Conservation (phyloP, 2,113 vertebrate genomes). For the Aplodontia rufa region DNA sequence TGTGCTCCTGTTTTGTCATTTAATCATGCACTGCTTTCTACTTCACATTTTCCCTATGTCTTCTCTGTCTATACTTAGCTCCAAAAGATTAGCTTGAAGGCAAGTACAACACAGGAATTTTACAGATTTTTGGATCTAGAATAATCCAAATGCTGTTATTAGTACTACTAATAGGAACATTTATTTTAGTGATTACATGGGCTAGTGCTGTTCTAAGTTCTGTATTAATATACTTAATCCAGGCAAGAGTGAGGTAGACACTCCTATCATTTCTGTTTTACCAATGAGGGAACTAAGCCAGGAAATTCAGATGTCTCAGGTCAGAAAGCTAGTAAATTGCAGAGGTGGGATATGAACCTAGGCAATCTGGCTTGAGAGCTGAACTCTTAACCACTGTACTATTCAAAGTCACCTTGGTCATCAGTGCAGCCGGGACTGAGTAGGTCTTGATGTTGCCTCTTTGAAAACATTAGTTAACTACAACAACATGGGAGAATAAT, state of each 20-base stretch:
- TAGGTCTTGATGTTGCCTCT: neutral
- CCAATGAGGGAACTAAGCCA: neutral
- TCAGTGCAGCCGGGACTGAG: neutral
- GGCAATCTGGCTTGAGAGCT: neutral
- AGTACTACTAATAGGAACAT: neutral
- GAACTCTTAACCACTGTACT: neutral
- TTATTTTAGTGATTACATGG: neutral
- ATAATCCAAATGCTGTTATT: too few species aligned
- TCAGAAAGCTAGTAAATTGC: neutral
- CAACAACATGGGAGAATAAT: neutral
- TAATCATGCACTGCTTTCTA: neutral
- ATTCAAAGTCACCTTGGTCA: neutral
- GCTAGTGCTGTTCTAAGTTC: neutral
- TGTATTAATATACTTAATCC: neutral
- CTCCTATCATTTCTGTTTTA: neutral
- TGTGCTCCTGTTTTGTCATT: neutral
- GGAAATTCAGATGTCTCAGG: neutral
- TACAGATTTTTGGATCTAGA: neutral
- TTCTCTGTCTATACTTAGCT: neutral
- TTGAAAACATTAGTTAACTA: neutral
- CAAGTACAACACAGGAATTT: neutral
- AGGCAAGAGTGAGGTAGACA: neutral
- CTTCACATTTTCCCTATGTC: neutral
- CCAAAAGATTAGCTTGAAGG: neutral
- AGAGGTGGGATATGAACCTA: neutral